These are phyloP conservation scores for Cetoscarus ocellatus DNA, from an alignment of 2,797 vertebrate genomes.

Conservation along the genomic window DNA sequence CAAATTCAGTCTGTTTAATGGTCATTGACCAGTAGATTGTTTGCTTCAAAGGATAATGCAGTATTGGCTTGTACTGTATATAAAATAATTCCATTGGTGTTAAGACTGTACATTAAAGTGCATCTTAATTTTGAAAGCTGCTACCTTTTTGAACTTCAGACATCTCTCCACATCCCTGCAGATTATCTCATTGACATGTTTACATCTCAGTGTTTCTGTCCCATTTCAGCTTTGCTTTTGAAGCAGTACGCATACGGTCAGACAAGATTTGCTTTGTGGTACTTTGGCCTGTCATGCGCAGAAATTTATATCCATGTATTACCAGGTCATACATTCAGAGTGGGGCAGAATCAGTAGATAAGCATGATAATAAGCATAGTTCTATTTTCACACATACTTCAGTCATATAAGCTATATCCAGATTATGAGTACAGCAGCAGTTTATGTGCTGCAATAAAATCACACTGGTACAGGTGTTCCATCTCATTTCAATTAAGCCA, in stretches of 20 bases:
- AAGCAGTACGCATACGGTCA: constrained; percentile 12
- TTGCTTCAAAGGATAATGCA: constrained; percentile 31
- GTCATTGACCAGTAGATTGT: constrained; percentile 30
- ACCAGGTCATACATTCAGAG: not conserved
- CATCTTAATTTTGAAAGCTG: constrained; percentile 46
- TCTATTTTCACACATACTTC: constrained; percentile 1
- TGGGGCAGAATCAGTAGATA: not conserved
- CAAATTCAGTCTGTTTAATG: constrained; percentile 19
- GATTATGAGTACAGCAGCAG: constrained; percentile 15
- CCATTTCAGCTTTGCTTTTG: constrained; percentile 20
- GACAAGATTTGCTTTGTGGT: not conserved
- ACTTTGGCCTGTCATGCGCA: constrained; percentile 10
- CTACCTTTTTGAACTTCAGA: constrained; percentile 35
- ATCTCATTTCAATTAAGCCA: not conserved
- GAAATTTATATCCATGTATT: constrained; percentile 6
- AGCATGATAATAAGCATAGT: not conserved
- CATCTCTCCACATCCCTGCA: constrained; percentile 9
- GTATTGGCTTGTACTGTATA: constrained; percentile 48
- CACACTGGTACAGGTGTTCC: not conserved
- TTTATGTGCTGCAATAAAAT: constrained; percentile 3
- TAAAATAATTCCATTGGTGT: constrained; percentile 31
- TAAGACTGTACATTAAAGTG: constrained; percentile 49
- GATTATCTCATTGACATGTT: not conserved
- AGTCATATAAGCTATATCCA: not conserved
- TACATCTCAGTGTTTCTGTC: constrained; percentile 34